Base-by-base conservation (phyloP, 1,140 invertebrate genomes). In the Reticulitermes speratus region DNA sequence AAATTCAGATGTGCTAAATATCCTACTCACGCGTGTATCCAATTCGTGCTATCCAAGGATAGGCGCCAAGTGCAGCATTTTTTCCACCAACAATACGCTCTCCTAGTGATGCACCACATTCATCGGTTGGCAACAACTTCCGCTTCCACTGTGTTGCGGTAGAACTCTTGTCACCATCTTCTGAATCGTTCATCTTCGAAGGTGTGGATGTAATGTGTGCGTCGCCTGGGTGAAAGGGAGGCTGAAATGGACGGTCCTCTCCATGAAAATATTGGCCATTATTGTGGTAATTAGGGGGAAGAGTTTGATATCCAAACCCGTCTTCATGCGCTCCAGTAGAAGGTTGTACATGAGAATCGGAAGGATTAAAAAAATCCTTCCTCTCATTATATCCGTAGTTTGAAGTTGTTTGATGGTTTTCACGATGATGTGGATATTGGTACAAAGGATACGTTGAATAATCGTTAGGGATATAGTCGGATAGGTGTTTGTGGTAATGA, bases 1-100 rank as follows among this genome's bases (percentile, higher is more conserved):
- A 48, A 11, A 9, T 48, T 48, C 16, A 48, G 16, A 48, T 9
- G 52, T 19, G 19, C 5, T 5, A 16, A 21, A 21, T 55, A 5
- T 55, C 19, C 19, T 55, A 87, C 85, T 85, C 75, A 87, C 75
- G 32, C 25, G 23, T 86, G 75, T 88, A 89, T 45, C 88, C 88
- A 44, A 89, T 85, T 16, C 88, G 85, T 3, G 86, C 88, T 55
- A 89, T 84, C 88, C 88, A 89, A 2, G 88, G 88, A 75, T 85
- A 89, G 21, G 82, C 83, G 23, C 88, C 88, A 30, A 89, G 83
- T 0, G 8, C 83, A 5, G 88, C 85, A 7, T 83, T 85, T 38
- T 52, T 83, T 21, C 88, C 88, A 19, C 88, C 88, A 21, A 89
- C 86, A 44, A 89, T 89, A 14, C 88, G 75, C 23, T 86, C 86